These are phyloP conservation scores for Montipora cactus DNA, from an alignment of 64 coral and sea anemone species.

Conservation along the genomic window DNA sequence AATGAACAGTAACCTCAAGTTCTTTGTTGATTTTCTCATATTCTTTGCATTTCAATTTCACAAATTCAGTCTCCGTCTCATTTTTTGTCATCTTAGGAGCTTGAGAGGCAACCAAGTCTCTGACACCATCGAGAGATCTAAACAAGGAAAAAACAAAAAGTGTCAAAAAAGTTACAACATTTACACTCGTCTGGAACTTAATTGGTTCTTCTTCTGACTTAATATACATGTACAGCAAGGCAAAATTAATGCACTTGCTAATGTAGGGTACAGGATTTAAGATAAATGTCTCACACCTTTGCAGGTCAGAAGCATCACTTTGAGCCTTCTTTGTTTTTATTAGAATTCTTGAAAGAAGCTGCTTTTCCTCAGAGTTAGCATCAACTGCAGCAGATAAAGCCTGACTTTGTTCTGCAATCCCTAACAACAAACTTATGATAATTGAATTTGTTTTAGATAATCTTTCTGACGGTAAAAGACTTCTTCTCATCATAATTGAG, in stretches of 20 bases:
- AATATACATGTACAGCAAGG: no score
- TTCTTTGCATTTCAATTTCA: conserved; percentile 88
- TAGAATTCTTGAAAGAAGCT: conserved; percentile 63
- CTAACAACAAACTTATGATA: conserved; percentile 71
- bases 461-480: not conserved
- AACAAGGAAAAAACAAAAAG: not conserved
- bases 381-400: conserved; percentile 60
- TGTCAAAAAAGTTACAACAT: not conserved
- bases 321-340: conserved; percentile 86
- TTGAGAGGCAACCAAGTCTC: conserved; percentile 81
- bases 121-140: conserved; percentile 82
- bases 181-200: no score
- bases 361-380: conserved; percentile 76
- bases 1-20: conserved; percentile 62
- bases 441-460: not conserved
- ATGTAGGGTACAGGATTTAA: not conserved
- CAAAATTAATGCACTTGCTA: not conserved
- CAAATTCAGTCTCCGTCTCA: conserved; percentile 88
- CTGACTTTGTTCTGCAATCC: conserved; percentile 71
- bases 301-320: conserved; percentile 65
- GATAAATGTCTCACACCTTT: conserved; percentile 63
- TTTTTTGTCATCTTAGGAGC: conserved; percentile 85
- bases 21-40: conserved; percentile 84
- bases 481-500: no score
- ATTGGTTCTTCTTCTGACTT: no score